These are phyloP conservation scores for Lepidurus apus DNA, from an alignment of 1,140 invertebrate genomes.

Conservation along the genomic window DNA sequence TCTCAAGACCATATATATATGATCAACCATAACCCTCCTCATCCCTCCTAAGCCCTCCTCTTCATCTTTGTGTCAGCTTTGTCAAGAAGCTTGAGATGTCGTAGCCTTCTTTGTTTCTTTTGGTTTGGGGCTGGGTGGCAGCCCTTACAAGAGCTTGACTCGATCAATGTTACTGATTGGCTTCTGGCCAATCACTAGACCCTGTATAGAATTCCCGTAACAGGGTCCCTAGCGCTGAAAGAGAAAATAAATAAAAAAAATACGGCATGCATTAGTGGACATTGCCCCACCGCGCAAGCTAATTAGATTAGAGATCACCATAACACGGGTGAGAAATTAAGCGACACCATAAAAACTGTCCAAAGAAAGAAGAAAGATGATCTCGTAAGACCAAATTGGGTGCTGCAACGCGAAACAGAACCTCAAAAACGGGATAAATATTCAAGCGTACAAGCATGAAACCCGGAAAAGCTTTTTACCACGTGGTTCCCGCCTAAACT, in stretches of 20 bases:
- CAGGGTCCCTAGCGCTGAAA: no score
- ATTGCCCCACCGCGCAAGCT: background rate
- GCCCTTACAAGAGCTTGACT: background rate
- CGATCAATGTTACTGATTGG: constrained; percentile 11
- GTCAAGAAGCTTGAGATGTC: background rate
- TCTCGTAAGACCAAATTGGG: background rate
- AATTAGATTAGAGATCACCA: background rate
- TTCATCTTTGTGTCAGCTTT: background rate
- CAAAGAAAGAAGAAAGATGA: background rate
- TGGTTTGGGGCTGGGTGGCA: no score
- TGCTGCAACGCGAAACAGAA: background rate
- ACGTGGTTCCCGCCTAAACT: background rate
- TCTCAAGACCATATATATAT: background rate
- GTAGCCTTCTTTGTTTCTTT: no score
- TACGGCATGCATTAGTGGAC: background rate
- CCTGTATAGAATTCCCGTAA: background rate
- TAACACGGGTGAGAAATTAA: background rate
- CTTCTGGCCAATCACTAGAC: background rate
- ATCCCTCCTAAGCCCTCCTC: background rate
- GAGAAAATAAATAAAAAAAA: background rate
- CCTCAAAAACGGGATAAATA: background rate
- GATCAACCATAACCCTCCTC: background rate
- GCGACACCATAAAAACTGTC: background rate
- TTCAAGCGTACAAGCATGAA: background rate
- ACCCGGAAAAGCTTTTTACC: background rate